Conservation (phyloP, 2,797 vertebrate genomes). For the Arremon aurantiirostris region DNA sequence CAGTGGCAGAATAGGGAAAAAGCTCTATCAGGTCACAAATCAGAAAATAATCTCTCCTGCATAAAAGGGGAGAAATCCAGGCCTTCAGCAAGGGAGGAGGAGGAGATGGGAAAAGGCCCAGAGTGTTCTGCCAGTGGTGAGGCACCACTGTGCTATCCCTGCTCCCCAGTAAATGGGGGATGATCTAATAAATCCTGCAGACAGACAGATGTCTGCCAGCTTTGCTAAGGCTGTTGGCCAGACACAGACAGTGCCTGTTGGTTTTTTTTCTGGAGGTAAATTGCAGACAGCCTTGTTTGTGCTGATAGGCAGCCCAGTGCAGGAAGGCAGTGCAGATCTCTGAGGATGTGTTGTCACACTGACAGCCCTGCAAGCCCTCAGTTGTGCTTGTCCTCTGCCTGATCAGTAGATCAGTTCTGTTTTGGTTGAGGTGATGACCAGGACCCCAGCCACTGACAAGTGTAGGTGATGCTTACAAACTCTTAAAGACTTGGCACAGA, state of each 20-base stretch:
- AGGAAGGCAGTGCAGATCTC: background rate
- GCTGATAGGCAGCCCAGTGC: background rate
- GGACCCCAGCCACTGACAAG: background rate
- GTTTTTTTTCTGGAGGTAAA: background rate
- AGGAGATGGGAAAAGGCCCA: background rate
- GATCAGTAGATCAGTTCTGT: background rate
- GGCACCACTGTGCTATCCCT: background rate
- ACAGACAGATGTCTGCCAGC: background rate
- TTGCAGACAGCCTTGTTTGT: background rate
- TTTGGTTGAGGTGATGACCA: background rate
- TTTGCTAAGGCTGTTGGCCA: background rate
- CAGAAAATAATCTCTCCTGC: background rate
- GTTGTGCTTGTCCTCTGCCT: background rate
- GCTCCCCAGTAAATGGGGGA: background rate
- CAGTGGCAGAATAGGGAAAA: background rate
- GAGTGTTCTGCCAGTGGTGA: background rate
- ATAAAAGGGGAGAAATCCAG: background rate
- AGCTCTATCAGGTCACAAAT: background rate
- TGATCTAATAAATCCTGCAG: background rate
- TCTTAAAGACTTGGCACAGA: background rate
- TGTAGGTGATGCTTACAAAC: background rate
- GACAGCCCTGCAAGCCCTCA: background rate
- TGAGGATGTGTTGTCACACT: background rate
- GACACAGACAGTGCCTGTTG: background rate
- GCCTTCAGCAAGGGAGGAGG: background rate